Percentiles rank a stretch among this genome's conserved stretches.
Conservation (phyloP, 2,797 vertebrate genomes). For the Columba guinea region DNA sequence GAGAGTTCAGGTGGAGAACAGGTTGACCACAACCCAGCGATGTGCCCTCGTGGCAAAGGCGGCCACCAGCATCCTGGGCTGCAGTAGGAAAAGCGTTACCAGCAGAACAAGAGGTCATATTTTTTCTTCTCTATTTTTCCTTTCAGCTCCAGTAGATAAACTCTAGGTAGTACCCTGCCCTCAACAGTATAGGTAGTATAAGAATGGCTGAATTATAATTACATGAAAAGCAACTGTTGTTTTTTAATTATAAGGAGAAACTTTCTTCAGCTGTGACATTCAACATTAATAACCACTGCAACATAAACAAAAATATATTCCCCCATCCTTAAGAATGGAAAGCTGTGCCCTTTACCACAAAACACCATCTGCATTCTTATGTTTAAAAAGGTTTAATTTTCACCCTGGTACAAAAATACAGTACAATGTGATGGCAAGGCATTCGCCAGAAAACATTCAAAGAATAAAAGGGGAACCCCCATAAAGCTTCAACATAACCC, state of each 20-base stretch:
- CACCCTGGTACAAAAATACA: conserved; percentile 81
- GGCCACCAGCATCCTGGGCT: background rate
- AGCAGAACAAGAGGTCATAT: background rate
- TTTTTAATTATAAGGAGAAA: background rate
- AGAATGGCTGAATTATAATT: background rate
- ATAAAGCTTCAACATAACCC: conserved; percentile 45
- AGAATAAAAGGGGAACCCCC: conserved; percentile 47
- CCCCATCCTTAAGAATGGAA: background rate
- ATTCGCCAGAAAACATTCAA: conserved; percentile 69
- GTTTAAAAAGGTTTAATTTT: conserved; percentile 71
- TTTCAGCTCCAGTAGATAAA: background rate
- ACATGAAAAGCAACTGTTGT: background rate
- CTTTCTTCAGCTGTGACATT: background rate
- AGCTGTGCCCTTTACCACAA: background rate
- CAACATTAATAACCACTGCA: background rate
- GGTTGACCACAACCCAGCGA: background rate
- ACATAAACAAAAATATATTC: background rate
- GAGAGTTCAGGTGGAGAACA: background rate
- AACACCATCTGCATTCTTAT: background rate
- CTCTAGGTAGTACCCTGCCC: background rate
- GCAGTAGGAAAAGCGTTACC: background rate
- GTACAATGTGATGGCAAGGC: conserved; percentile 77
- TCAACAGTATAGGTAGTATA: background rate
- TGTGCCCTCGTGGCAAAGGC: background rate
- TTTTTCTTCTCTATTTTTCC: background rate